Base-by-base conservation (phyloP, 2,113 vertebrate species). In the Hirundichthys speculiger region DNA sequence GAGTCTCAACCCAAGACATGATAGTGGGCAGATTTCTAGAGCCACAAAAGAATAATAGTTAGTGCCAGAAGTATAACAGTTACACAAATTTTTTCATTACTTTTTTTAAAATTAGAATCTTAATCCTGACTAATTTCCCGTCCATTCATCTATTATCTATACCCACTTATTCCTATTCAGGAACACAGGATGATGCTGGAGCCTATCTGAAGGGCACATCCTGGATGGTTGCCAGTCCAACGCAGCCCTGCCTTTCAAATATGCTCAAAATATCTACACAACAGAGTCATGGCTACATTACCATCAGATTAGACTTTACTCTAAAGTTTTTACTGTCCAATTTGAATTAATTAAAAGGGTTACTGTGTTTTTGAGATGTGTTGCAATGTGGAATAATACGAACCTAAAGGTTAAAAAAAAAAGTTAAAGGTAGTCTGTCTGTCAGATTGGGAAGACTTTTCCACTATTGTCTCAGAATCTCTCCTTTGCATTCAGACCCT, bases 1-100 rank as follows among this genome's bases (percentile, higher is more conserved):
- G 97, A n/a, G 82, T 85, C 84, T 95, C 94, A 68, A 98, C 96
- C 98, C 98, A 99, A 10, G 93, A 93, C 83, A 99, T 93, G 79
- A 99, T 99, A 77, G 92, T 88, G 40, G 98, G 97, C 70, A 99
- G 92, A 73, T 98, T 98, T 88, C 98, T 99, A 58, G 27, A 61
- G 40, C 18, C 43, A 64, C 12, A 59, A 57, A 46, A 64, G 45
- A 51, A 55, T 21, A 65, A 38, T n/a, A 5, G 24, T 15, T 15
- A 57, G 20, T 11, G 16, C 53, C 3, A 55, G 19, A 43, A 24
- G 9, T 3, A 19, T 6, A 5, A 19, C 13, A 39, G 30, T 20
- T 19, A 47, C 4, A 47, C n/a, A n/a, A n/a, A 2, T 13, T 14
- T 7, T 24, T 8, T 24, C 22, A 2, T 24, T 3, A 14, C 10